Conservation (phyloP, 1,140 invertebrate species). For the Hestina assimilis region DNA sequence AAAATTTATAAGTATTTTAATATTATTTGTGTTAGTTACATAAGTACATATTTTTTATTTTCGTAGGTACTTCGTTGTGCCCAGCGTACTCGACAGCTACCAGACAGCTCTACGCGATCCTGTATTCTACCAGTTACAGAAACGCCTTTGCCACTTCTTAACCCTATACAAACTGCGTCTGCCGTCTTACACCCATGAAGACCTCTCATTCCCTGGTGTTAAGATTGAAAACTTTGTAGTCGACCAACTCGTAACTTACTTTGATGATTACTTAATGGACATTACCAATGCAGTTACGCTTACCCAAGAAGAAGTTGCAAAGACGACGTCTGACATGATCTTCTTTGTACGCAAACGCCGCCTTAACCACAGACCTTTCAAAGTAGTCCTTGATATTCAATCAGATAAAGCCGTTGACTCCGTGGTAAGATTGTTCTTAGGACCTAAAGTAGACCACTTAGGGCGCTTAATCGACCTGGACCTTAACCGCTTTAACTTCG, state of each 20-base stretch:
- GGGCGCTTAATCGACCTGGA: slow-evolving; percentile 77
- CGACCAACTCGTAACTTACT: slow-evolving; percentile 79
- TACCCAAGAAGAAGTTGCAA: slow-evolving; percentile 57
- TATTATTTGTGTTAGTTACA: background rate
- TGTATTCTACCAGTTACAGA: slow-evolving; percentile 82
- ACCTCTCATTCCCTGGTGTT: slow-evolving; percentile 80
- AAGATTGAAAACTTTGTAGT: slow-evolving; percentile 78
- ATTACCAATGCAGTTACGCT: slow-evolving; percentile 76
- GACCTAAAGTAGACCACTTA: slow-evolving; percentile 81
- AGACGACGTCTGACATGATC: slow-evolving; percentile 57
- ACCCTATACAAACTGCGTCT: slow-evolving; percentile 80
- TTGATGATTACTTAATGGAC: slow-evolving; percentile 79
- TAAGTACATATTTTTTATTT: background rate
- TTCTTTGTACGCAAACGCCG: slow-evolving; percentile 80
- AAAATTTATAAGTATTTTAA: no score
- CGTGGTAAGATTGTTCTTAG: slow-evolving; percentile 83
- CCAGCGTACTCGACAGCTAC: slow-evolving; percentile 77
- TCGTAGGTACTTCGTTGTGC: slow-evolving; percentile 72
- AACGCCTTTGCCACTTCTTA: slow-evolving; percentile 79
- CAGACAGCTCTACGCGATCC: slow-evolving; percentile 84
- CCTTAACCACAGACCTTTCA: slow-evolving; percentile 83
- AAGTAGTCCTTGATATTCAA: slow-evolving; percentile 79
- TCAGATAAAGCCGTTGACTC: slow-evolving; percentile 79
- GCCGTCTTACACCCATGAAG: slow-evolving; percentile 81
- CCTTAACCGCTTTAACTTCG: slow-evolving; percentile 75